phyloP scores from a whole-genome alignment of 2,888 invertebrate species.

The Thera obeliscata region DNA sequence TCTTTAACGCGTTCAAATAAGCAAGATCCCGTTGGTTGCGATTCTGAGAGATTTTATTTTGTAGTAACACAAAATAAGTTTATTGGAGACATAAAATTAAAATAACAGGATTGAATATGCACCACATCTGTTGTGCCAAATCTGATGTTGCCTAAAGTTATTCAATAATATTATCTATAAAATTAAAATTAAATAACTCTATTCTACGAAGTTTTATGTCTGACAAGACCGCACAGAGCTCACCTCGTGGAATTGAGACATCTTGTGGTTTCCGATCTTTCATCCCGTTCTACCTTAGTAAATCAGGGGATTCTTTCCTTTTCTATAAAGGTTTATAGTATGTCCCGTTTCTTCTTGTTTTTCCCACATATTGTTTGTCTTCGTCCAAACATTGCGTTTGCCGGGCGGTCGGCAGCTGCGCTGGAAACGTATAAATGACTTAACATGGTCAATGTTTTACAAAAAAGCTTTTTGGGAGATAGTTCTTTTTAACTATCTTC shows the following conservation, averaged over 20 bases:
- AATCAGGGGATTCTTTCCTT: conserved; percentile 68
- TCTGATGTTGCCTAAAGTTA: conserved; percentile 5
- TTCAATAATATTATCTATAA: conserved; percentile 19
- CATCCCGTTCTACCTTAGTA: conserved; percentile 69
- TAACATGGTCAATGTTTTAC: conserved; percentile 72
- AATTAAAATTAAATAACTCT: conserved; percentile 63
- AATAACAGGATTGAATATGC: background rate
- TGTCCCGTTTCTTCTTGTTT: conserved; percentile 73
- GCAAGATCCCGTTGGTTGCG: background rate
- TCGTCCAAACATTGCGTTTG: conserved; percentile 80
- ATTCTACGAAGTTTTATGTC: conserved; percentile 76
- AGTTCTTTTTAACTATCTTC: background rate
- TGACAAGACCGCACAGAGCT: conserved; percentile 81
- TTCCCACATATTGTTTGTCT: conserved; percentile 78
- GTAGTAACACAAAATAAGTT: background rate
- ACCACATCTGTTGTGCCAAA: background rate
- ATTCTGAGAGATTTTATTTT: background rate
- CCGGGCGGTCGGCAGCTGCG: conserved; percentile 78
- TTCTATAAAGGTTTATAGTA: conserved; percentile 69
- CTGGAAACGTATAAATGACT: conserved; percentile 77
- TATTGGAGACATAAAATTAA: background rate
- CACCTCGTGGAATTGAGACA: conserved; percentile 83
- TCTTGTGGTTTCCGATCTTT: conserved; percentile 83
- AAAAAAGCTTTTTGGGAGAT: conserved; percentile 49
- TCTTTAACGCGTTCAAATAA: too few species aligned